Evolutionary conservation across 2,113 vertebrate species (phyloP).

Genomic region (Heliornis fulica): DNA sequence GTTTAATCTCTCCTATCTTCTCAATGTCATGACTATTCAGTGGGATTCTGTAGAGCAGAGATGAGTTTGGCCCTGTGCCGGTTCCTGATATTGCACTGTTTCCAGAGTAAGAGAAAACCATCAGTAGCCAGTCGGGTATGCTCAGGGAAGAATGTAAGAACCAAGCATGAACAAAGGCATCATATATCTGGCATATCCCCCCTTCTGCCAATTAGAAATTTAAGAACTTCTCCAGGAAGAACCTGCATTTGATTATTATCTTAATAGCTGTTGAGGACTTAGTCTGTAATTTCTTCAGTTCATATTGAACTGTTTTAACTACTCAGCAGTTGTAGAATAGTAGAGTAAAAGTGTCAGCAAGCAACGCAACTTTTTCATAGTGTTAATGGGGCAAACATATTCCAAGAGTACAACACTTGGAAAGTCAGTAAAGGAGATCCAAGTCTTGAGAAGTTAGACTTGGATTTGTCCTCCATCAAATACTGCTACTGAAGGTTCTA

Average conservation of each 20-base stretch:
- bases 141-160: not conserved
- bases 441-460: not conserved
- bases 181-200: not conserved
- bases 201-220: not conserved
- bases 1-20: not conserved
- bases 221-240: not conserved
- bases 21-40: not conserved
- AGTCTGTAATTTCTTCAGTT: not conserved
- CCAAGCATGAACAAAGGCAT: not conserved
- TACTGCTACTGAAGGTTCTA: not conserved
- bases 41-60: not conserved
- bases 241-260: not conserved
- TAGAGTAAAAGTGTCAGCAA: not conserved
- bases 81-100: not conserved
- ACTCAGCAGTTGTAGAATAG: not conserved
- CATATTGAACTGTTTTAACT: not conserved
- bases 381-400: not conserved
- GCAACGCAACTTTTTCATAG: not conserved
- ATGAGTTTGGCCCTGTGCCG: not conserved
- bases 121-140: not conserved
- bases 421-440: not conserved
- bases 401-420: not conserved
- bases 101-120: not conserved
- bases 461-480: not conserved
- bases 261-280: not conserved